These are phyloP conservation scores for Cyphomyrmex costatus DNA, from an alignment of 1,140 invertebrate species.

Conservation along the genomic window DNA sequence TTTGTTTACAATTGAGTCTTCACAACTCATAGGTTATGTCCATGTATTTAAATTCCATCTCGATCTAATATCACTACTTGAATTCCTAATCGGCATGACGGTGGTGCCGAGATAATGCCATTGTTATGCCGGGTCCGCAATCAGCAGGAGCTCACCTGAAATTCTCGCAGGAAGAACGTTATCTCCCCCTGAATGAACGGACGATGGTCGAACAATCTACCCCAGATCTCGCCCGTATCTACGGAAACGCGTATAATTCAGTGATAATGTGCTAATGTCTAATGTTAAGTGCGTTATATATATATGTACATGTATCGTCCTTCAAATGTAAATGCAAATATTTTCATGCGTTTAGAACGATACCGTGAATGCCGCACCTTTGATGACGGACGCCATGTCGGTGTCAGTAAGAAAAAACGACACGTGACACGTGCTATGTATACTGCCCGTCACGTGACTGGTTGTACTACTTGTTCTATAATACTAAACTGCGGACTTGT, in stretches of 20 bases:
- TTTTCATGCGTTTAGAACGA: slow-evolving; percentile 45
- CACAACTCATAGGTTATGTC: slow-evolving; percentile 3
- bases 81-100: background rate
- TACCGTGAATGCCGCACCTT: slow-evolving; percentile 80
- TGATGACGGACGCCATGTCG: slow-evolving; percentile 84
- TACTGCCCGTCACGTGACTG: background rate
- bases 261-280: slow-evolving; percentile 62
- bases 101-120: background rate
- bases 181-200: slow-evolving; percentile 95
- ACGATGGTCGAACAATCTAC: slow-evolving; percentile 93
- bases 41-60: no score
- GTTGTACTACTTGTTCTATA: no score
- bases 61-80: no score
- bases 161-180: slow-evolving; percentile 93
- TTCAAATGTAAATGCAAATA: background rate
- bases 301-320: no score
- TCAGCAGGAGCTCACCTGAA: slow-evolving; percentile 89
- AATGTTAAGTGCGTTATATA: slow-evolving; percentile 30
- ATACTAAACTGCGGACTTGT: no score
- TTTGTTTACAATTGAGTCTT: background rate
- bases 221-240: slow-evolving; percentile 94
- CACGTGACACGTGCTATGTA: background rate
- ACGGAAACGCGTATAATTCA: slow-evolving; percentile 59
- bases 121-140: background rate
- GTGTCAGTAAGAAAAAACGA: slow-evolving; percentile 17